Evolutionary conservation across 2,797 vertebrate genomes (phyloP), one percentile per base, ranked within the genome.

Genomic region (Muscicapa striata): DNA sequence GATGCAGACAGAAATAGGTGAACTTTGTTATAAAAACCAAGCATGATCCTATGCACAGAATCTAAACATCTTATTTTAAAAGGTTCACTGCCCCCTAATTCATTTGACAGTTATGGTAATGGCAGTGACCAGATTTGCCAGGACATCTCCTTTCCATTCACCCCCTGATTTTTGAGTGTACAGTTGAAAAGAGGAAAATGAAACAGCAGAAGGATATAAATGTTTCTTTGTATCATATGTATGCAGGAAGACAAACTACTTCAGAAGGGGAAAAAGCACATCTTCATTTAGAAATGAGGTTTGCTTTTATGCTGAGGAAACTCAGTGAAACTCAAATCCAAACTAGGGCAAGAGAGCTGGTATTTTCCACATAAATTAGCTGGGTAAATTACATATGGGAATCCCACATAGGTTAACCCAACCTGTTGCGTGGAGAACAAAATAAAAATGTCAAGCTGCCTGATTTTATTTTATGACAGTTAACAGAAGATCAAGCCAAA

Each of bases 401-500:
- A 82, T 68, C 76, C 61, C 76, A 85, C 26, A 62, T 3, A 78
- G 79, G 81, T 84, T 88, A 91, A 79, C 38, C 20, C 57, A 94
- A 79, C 79, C 89, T 74, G 13, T 55, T 78, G 69, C 26, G 38
- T 72, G 48, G 83, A 88, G 86, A 91, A 69, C 51, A 69, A 26
- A 66, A 78, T 63, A 66, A 91, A 96, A 89, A 88, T 43, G 41
- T 84, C 73, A 78, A 90, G 52, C 38, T 86, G 70, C 30, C 38
- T 20, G 66, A 81, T 94, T 68, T 87, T 91, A 69, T 94, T 84
- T 85, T 45, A 34, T 7, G 38, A 45, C 64, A 52, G 62, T 75
- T 93, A 94, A 81, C 62, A 93, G 66, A 84, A 68, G 43, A 81
- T 75, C 46, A 75, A 87, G 62, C 63, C 76, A 89, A 89, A 89